phyloP scores from a whole-genome alignment of 2,888 invertebrate genomes.

The Diarsia rubi region DNA sequence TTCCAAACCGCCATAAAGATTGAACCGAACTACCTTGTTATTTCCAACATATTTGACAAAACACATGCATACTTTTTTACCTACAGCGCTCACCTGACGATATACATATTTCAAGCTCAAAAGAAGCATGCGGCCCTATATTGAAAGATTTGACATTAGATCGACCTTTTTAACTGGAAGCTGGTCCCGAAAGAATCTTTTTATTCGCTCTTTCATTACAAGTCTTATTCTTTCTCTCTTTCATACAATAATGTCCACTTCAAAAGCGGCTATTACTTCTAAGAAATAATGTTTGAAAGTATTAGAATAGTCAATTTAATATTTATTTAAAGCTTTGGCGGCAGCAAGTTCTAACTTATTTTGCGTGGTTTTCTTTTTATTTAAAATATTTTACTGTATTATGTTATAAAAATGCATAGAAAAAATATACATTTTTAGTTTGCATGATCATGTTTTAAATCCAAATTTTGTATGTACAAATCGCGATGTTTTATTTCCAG shows the following conservation, averaged over 20 bases:
- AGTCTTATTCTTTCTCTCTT: background rate
- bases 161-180: background rate
- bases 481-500: background rate
- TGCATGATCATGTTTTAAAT: constrained; percentile 13
- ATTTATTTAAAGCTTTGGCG: constrained; percentile 38
- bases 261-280: constrained; percentile 52
- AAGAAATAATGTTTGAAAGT: constrained; percentile 36
- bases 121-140: background rate
- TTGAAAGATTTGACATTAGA: constrained; percentile 7
- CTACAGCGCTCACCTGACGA: background rate
- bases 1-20: background rate
- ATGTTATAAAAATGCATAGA: background rate
- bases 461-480: constrained; percentile 15
- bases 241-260: constrained; percentile 1
- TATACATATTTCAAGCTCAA: background rate
- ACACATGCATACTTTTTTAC: constrained; percentile 8
- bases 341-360: constrained; percentile 29
- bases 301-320: constrained; percentile 48
- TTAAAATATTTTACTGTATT: background rate
- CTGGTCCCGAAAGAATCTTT: background rate
- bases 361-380: constrained; percentile 1
- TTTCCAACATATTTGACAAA: background rate
- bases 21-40: background rate
- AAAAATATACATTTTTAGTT: background rate
- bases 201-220: background rate